These are phyloP conservation scores for Lucinisca nassula DNA, from an alignment of 2,888 invertebrate genomes.

Conservation along the genomic window DNA sequence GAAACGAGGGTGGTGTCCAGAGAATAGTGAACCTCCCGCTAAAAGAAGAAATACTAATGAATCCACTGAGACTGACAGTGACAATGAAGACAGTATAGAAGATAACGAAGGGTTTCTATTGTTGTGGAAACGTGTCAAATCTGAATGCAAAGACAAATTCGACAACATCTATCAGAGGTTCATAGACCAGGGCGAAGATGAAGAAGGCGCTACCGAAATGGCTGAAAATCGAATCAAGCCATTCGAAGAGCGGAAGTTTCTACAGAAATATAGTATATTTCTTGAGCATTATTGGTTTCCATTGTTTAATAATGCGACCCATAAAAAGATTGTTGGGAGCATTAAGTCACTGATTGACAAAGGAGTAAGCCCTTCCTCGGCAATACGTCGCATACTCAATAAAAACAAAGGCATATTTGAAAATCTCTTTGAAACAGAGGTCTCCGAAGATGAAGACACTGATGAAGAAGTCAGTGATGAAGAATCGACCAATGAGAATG, in stretches of 20 bases:
- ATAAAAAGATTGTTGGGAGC: background rate
- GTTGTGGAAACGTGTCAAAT: too few relatives aligned
- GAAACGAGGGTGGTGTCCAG: slow-evolving; percentile 55
- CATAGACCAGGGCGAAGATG: background rate
- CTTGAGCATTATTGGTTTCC: slow-evolving; percentile 5
- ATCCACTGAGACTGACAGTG: background rate
- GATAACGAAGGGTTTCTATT: slow-evolving; percentile 22
- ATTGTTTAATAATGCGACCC: background rate
- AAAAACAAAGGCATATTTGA: background rate
- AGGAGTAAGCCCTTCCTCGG: background rate
- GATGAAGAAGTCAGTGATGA: too few relatives aligned
- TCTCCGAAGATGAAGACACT: background rate
- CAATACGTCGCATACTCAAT: background rate
- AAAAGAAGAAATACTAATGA: background rate
- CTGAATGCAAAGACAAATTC: background rate
- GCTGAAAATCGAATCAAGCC: background rate
- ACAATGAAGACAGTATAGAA: slow-evolving; percentile 16
- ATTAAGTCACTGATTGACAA: background rate
- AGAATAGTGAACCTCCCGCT: slow-evolving; percentile 26
- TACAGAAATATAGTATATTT: background rate
- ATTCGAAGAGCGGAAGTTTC: slow-evolving; percentile 1
- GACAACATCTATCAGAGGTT: slow-evolving; percentile 4
- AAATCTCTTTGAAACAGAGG: background rate
- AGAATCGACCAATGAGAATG: background rate
- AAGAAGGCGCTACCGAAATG: slow-evolving; percentile 7